These are phyloP conservation scores for Syngnathus acus DNA, from an alignment of 2,797 vertebrate species.

Conservation along the genomic window DNA sequence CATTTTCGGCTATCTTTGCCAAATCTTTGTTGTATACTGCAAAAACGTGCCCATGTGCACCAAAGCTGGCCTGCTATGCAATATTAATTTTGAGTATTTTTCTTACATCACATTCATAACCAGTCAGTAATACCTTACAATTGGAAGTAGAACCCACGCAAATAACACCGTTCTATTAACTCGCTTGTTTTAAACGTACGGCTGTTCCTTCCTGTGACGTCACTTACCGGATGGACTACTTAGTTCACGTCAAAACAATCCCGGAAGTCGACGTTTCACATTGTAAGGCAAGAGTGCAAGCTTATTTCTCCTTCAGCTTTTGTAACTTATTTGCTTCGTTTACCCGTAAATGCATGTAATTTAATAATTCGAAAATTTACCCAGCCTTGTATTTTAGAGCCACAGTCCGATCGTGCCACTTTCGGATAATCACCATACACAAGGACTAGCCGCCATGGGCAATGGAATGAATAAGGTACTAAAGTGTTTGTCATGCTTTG, in stretches of 20 bases:
- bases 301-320: too few relatives aligned
- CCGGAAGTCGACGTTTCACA: slow-evolving; percentile 48
- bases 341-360: neutral
- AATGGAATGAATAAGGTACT: slow-evolving; percentile 86
- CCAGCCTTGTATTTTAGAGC: slow-evolving; percentile 3
- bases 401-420: slow-evolving; percentile 18
- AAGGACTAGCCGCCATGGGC: slow-evolving; percentile 69
- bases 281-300: slow-evolving; percentile 3
- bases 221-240: slow-evolving; percentile 49
- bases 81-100: neutral
- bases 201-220: slow-evolving; percentile 34
- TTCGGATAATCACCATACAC: slow-evolving; percentile 14
- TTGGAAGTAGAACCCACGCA: neutral
- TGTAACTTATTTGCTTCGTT: neutral
- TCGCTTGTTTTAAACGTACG: neutral
- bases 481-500: neutral
- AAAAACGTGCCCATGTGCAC: neutral
- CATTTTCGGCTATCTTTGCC: neutral
- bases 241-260: slow-evolving; percentile 50
- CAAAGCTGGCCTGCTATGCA: neutral
- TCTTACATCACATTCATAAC: too few relatives aligned
- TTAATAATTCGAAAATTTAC: neutral
- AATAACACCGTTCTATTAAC: neutral
- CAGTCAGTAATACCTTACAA: neutral
- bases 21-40: neutral